Evolutionary conservation across 2,888 invertebrate genomes (phyloP).

Genomic region (Synergus itoensis): DNA sequence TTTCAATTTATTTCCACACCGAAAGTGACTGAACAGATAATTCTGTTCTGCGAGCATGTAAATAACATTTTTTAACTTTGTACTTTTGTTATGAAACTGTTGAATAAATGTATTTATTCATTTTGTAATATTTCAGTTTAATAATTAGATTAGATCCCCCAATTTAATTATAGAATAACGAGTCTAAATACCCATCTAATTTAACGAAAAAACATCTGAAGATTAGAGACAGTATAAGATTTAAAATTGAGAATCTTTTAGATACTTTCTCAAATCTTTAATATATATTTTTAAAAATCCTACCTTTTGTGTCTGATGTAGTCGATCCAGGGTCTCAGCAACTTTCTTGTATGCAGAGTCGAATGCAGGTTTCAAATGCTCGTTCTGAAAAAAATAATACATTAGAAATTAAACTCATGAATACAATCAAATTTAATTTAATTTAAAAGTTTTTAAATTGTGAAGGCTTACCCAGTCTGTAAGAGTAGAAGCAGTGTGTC

Average conservation of each 20-base stretch:
- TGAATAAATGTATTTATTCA: conserved; percentile 70
- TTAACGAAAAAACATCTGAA: neutral
- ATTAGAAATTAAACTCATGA: neutral
- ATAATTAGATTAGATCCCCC: neutral
- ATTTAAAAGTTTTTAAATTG: conserved; percentile 32
- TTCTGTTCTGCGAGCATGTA: conserved; percentile 21
- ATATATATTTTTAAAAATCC: conserved; percentile 51
- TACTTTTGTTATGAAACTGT: conserved; percentile 56
- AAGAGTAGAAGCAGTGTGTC: conserved; percentile 69
- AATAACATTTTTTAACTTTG: conserved; percentile 42
- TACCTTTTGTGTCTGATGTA: conserved; percentile 74
- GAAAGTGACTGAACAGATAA: conserved; percentile 31
- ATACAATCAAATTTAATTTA: conserved; percentile 5
- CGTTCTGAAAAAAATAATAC: conserved; percentile 67
- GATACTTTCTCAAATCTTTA: neutral
- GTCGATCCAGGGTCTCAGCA: conserved; percentile 64
- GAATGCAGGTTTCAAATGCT: conserved; percentile 63
- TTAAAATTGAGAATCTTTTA: conserved; percentile 31
- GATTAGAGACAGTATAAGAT: conserved; percentile 33
- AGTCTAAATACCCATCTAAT: neutral
- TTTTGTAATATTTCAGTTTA: conserved; percentile 35
- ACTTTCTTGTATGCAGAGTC: conserved; percentile 59
- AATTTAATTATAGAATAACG: neutral
- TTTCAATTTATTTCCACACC: neutral
- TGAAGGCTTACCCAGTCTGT: conserved; percentile 71